Conservation (phyloP, 2,888 invertebrate species). For the Stomorhina lunata region DNA sequence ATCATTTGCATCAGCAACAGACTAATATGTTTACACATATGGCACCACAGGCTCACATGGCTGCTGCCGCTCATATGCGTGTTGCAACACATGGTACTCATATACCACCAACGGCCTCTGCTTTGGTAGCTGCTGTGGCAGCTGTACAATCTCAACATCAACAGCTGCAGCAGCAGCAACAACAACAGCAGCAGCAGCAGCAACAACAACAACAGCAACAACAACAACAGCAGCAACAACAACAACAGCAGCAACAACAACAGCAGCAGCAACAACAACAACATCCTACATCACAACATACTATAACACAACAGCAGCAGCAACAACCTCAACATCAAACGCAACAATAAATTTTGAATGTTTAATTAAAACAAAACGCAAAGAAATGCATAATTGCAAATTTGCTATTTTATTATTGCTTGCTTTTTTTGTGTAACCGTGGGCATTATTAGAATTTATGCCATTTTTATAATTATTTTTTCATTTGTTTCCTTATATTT, state of each 20-base stretch:
- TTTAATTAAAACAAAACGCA: constrained; percentile 40
- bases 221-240: constrained; percentile 48
- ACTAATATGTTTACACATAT: constrained; percentile 77
- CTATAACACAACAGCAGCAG: constrained; percentile 59
- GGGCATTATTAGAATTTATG: constrained; percentile 56
- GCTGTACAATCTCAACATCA: constrained; percentile 68
- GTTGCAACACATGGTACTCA: constrained; percentile 61
- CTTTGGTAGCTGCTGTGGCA: constrained; percentile 60
- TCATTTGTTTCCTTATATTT: constrained; percentile 28
- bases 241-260: constrained; percentile 61
- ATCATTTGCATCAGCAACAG: constrained; percentile 73
- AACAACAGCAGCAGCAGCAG: constrained; percentile 68
- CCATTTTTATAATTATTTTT: constrained; percentile 24
- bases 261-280: constrained; percentile 67
- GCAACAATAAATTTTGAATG: constrained; percentile 58
- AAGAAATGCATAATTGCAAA: constrained; percentile 33
- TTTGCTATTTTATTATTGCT: constrained; percentile 42
- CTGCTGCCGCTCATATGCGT: constrained; percentile 72
- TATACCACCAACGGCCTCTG: constrained; percentile 70
- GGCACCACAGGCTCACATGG: constrained; percentile 77
- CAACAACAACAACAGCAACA: constrained; percentile 67
- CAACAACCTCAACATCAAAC: constrained; percentile 56
- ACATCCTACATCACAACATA: constrained; percentile 68
- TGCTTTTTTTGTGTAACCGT: constrained; percentile 39
- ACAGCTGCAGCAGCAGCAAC: constrained; percentile 67